Evolutionary conservation across 2,113 vertebrate species (phyloP), one percentile per base, ranked within the genome.

Genomic region (Lepus americanus): DNA sequence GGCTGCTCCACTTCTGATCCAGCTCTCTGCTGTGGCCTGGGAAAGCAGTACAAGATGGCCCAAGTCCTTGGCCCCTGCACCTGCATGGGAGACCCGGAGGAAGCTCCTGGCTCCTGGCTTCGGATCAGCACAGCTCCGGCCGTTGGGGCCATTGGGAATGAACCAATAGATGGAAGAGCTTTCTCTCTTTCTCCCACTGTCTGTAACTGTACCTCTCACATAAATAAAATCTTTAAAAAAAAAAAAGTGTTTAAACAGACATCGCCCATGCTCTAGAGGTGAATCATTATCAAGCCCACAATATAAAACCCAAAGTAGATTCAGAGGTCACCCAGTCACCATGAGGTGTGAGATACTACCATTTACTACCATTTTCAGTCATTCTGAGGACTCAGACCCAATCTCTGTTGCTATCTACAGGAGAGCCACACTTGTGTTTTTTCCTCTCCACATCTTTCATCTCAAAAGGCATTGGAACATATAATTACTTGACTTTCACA

Each of bases 401-500:
- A 61, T 20, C 39, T 59, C 23, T 51, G 2, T 67, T 69, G 33
- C 82, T 88, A 55, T 72, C 83, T 80, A 70, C 36, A 84, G 87
- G 92, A 92, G 77, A 77, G 59, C 55, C 39, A 39, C 33, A 85
- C 64, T 72, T 61, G 25, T 72, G 44, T 85, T 70, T 89, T 39
- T 36, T n/a, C 88, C 11, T 89, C n/a, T 78, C 29, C 92, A 16
- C 44, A 82, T 90, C 33, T 9, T 95, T 59, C 79, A 44, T 92
- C 90, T 93, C 51, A 77, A 33, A 93, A 97, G 53, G 14, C 80
- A 79, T 0, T 95, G 23, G 66, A 94, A 87, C 73, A 49, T 51
- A 79, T 93, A 93, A 96, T 96, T 93, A 93, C 84, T 93, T 95
- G 87, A 94, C 95, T 97, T 96, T 97, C 85, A 94, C 81, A 95